Evolutionary conservation across 2,797 vertebrate genomes (phyloP).

Genomic region (Sebastes vulpes): DNA sequence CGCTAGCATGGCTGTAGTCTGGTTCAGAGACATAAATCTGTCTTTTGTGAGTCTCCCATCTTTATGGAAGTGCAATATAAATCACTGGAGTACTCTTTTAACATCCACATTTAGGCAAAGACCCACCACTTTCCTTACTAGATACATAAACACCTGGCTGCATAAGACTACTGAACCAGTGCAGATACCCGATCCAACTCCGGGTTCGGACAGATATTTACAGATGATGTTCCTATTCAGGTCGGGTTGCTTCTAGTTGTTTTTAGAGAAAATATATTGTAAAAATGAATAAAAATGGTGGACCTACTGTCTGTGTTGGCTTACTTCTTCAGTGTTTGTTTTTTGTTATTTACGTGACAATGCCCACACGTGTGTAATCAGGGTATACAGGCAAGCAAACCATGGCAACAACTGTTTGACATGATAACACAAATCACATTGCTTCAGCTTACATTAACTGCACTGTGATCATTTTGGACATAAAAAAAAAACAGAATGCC

Average conservation of each 20-base stretch:
- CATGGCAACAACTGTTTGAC: no score
- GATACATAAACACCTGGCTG: neutral
- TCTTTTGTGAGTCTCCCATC: neutral
- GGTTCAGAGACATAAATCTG: neutral
- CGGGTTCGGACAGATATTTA: rapidly evolving
- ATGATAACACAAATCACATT: no score
- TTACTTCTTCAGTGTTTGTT: no score
- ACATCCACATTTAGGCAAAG: neutral
- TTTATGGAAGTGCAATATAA: neutral
- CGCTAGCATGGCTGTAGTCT: neutral
- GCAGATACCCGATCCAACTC: rapidly evolving
- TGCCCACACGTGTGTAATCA: no score
- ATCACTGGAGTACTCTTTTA: neutral
- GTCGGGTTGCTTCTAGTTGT: neutral
- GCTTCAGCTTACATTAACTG: no score
- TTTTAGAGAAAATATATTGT: neutral
- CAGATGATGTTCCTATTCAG: neutral
- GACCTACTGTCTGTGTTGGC: neutral
- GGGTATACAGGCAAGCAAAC: no score
- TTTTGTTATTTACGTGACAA: no score
- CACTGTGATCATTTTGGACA: rapidly evolving
- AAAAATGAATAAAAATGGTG: neutral
- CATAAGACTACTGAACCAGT: neutral
- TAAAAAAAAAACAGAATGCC: no score
- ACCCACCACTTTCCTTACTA: neutral